Conservation (phyloP, 1,140 invertebrate species). For the Drosophila paulistorum region DNA sequence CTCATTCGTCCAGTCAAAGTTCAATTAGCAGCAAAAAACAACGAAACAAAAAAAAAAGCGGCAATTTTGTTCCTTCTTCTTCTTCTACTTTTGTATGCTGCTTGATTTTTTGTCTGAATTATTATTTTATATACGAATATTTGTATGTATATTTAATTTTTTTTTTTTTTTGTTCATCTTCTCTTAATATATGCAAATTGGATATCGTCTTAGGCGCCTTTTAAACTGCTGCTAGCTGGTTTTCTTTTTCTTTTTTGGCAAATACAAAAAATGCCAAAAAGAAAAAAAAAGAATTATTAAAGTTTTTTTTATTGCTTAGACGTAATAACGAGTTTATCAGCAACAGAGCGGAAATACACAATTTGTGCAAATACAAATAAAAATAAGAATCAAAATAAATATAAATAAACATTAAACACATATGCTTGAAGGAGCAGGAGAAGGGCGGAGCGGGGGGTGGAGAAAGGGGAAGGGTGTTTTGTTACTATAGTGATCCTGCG, state of each 20-base stretch:
- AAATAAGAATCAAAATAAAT: neutral
- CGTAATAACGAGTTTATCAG: conserved; percentile 36
- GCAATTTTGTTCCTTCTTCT: neutral
- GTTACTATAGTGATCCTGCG: too few relatives aligned
- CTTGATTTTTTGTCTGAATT: conserved; percentile 15
- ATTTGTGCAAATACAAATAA: conserved; percentile 15
- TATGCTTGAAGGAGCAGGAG: neutral
- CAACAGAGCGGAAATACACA: conserved; percentile 45
- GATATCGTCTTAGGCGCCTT: conserved; percentile 21
- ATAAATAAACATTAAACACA: neutral
- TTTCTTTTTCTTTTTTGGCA: conserved; percentile 28
- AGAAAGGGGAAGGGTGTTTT: neutral
- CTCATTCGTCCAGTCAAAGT: conserved; percentile 44
- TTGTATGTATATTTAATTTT: neutral
- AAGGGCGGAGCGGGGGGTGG: neutral
- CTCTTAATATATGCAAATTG: conserved; percentile 26
- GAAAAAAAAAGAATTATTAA: conserved; percentile 44
- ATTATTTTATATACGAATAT: conserved; percentile 8
- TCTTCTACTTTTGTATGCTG: neutral
- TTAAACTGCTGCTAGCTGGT: conserved; percentile 27
- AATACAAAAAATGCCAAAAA: conserved; percentile 47
- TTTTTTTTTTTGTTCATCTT: conserved; percentile 4
- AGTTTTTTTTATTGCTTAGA: conserved; percentile 39
- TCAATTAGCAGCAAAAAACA: conserved; percentile 36
- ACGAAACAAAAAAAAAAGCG: neutral